Evolutionary conservation across 2,797 vertebrate genomes (phyloP).

Genomic region (Rhynchonycteris naso): DNA sequence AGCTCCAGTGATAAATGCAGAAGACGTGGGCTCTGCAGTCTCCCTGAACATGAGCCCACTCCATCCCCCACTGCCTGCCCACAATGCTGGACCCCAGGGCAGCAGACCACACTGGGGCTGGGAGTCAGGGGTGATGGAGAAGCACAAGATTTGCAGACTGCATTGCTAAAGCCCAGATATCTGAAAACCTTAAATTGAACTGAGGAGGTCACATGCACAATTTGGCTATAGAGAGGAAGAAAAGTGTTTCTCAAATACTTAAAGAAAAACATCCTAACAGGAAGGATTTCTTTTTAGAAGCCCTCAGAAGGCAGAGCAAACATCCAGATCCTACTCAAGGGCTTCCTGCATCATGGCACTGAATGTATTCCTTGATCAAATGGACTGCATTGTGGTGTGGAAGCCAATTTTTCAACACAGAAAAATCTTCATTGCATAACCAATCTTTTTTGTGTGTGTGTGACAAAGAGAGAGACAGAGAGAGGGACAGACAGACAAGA

Average conservation of each 20-base stretch:
- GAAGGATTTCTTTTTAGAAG: slow-evolving; percentile 55
- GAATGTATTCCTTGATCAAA: neutral
- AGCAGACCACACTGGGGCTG: too few relatives aligned
- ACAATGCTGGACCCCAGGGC: too few relatives aligned
- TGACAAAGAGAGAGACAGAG: too few relatives aligned
- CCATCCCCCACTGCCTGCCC: neutral
- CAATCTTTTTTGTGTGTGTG: too few relatives aligned
- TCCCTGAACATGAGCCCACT: neutral
- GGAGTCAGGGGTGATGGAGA: too few relatives aligned
- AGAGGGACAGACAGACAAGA: too few relatives aligned
- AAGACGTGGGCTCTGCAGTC: neutral
- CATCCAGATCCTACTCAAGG: neutral
- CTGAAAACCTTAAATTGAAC: slow-evolving; percentile 11
- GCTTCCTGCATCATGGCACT: neutral
- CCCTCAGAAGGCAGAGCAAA: slow-evolving; percentile 13
- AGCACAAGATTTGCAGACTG: neutral
- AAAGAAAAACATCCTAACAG: slow-evolving; percentile 34
- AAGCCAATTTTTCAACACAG: neutral
- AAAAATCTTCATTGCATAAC: too few relatives aligned
- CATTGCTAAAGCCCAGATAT: neutral
- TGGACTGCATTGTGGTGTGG: neutral
- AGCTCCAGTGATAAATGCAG: neutral
- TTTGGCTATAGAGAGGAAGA: slow-evolving; percentile 13
- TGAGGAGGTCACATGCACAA: slow-evolving; percentile 19
- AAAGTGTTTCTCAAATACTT: slow-evolving; percentile 37